phyloP scores from a whole-genome alignment of 2,888 invertebrate genomes.

The Drosophila borealis region DNA sequence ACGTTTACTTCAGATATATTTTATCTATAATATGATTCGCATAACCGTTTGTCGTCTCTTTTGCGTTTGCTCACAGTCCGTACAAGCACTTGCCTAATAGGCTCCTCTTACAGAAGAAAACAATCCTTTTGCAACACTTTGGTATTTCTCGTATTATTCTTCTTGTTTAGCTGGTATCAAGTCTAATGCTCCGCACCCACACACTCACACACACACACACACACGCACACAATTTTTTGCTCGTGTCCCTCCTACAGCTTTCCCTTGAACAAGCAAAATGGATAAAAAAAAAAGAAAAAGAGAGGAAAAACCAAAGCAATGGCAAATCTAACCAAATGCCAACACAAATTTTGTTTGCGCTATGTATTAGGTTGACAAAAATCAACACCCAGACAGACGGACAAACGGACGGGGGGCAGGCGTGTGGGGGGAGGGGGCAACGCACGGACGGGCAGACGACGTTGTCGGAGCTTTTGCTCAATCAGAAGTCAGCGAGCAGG shows the following conservation, averaged over 20 bases:
- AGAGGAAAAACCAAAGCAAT: slow-evolving; percentile 37
- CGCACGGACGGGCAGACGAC: slow-evolving; percentile 1
- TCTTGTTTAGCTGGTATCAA: slow-evolving; percentile 26
- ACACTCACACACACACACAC: neutral
- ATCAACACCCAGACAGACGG: slow-evolving; percentile 61
- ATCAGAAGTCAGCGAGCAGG: slow-evolving; percentile 44
- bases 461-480: slow-evolving; percentile 40
- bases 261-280: neutral
- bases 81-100: neutral
- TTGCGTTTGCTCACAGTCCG: neutral
- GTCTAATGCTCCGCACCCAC: slow-evolving; percentile 21
- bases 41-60: neutral
- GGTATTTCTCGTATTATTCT: slow-evolving; percentile 4
- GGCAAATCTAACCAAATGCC: slow-evolving; percentile 74
- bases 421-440: no score
- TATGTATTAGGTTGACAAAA: slow-evolving; percentile 78
- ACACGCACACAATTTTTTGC: neutral
- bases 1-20: no score
- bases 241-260: neutral
- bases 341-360: slow-evolving; percentile 78
- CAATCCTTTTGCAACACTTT: slow-evolving; percentile 18
- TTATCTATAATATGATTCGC: no score
- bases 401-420: neutral
- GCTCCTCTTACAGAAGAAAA: slow-evolving; percentile 2
- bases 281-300: slow-evolving; percentile 2